phyloP scores from a whole-genome alignment of 2,113 vertebrate genomes.

The Zapus hudsonius region DNA sequence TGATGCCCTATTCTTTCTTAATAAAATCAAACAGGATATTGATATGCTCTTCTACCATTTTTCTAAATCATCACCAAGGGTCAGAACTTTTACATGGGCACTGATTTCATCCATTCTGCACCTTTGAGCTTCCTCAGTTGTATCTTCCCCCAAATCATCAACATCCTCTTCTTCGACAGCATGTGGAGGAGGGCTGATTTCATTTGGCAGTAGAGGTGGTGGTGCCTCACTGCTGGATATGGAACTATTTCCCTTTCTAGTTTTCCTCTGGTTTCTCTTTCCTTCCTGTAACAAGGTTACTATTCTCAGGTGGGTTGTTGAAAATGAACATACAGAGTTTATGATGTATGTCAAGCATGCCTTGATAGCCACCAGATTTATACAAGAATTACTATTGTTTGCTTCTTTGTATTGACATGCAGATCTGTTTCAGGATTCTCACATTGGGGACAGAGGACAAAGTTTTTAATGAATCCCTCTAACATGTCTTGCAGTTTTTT shows the following conservation, averaged over 20 bases:
- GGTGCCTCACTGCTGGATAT: conserved; percentile 91
- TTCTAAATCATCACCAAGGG: conserved; percentile 95
- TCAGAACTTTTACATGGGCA: conserved; percentile 95
- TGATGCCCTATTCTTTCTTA: too few relatives aligned
- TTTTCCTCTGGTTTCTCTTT: conserved; percentile 98
- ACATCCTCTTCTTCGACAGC: too few relatives aligned
- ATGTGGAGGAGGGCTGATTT: too few relatives aligned
- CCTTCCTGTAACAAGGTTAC: conserved; percentile 92
- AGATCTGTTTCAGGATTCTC: too few relatives aligned
- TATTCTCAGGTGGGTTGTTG: conserved; percentile 98
- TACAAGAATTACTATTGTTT: conserved; percentile 99
- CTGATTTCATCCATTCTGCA: conserved; percentile 99
- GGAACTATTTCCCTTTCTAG: conserved; percentile 96
- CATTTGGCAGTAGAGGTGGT: conserved; percentile 88
- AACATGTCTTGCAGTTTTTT: conserved; percentile 99
- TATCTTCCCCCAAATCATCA: too few relatives aligned
- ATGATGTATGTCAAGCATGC: conserved; percentile 99
- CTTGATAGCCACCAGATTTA: conserved; percentile 98
- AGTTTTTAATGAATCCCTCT: conserved; percentile 99
- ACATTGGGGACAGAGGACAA: conserved; percentile 99
- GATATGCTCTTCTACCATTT: conserved; percentile 95
- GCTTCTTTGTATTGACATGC: conserved; percentile 99
- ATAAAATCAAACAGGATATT: conserved; percentile 96
- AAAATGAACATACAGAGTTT: conserved; percentile 99
- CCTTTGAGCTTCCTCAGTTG: too few relatives aligned